These are phyloP conservation scores for Dryobotodes eremita DNA, from an alignment of 2,888 invertebrate genomes.

Conservation along the genomic window DNA sequence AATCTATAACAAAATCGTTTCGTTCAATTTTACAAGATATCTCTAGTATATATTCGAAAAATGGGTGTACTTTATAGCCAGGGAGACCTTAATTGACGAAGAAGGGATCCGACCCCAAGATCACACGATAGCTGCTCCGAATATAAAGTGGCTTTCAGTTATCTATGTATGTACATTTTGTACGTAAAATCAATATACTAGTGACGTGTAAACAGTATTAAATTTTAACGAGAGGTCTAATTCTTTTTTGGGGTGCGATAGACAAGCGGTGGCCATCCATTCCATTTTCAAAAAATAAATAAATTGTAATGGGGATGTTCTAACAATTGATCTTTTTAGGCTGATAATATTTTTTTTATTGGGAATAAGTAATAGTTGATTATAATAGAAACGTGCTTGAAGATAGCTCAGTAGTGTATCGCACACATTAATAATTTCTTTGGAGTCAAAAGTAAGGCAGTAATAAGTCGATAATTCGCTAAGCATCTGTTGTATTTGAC, in stretches of 20 bases:
- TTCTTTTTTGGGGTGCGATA: not conserved
- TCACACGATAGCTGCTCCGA: conserved; percentile 54
- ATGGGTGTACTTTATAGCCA: conserved; percentile 59
- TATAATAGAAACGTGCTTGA: not conserved
- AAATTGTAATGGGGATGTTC: not conserved
- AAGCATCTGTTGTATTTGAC: not conserved
- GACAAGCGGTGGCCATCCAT: no score
- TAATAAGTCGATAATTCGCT: not conserved
- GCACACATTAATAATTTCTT: not conserved
- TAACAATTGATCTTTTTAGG: not conserved
- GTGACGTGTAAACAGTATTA: not conserved
- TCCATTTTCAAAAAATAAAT: not conserved
- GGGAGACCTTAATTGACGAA: conserved; percentile 61
- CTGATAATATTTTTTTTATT: not conserved
- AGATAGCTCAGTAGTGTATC: not conserved
- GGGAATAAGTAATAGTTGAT: not conserved
- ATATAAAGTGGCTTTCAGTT: conserved; percentile 61
- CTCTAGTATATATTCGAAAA: conserved; percentile 50
- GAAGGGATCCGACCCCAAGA: conserved; percentile 53
- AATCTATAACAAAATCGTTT: conserved; percentile 28
- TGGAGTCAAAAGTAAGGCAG: not conserved
- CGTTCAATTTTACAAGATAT: conserved; percentile 39
- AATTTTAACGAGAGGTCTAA: not conserved
- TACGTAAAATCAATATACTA: conserved; percentile 21
- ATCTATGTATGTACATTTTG: conserved; percentile 38